Evolutionary conservation across 2,113 vertebrate species (phyloP).

Genomic region (Strigops habroptila): DNA sequence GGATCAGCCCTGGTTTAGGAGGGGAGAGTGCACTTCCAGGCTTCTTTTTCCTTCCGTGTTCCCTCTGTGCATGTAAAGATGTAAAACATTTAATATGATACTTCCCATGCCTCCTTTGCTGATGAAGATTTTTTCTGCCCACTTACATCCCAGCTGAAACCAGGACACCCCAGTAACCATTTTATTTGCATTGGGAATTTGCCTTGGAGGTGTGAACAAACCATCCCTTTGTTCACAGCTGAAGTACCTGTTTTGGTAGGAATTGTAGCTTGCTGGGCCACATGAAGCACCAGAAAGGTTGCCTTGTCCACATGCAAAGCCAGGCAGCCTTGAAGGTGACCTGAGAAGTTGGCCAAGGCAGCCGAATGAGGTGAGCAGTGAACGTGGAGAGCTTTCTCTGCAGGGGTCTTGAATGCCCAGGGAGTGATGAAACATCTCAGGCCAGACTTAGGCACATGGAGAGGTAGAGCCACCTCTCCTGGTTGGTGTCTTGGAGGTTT

Average conservation of each 20-base stretch:
- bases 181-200: not conserved
- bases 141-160: not conserved
- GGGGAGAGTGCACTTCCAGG: not conserved
- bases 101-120: not conserved
- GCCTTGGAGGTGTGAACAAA: not conserved
- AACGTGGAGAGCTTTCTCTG: not conserved
- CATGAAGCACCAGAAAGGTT: not conserved
- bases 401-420: not conserved
- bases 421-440: not conserved
- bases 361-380: fast-evolving
- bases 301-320: not conserved
- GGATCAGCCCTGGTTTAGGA: not conserved
- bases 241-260: not conserved
- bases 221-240: not conserved
- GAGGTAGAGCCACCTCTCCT: not conserved
- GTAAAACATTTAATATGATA: not conserved
- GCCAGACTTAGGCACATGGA: no score
- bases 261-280: not conserved
- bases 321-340: not conserved
- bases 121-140: not conserved
- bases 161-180: not conserved
- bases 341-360: not conserved
- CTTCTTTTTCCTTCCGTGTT: not conserved
- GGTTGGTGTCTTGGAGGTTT: not conserved
- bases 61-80: not conserved